These are phyloP conservation scores for Apaloderma vittatum DNA, from an alignment of 2,113 vertebrate genomes.

Conservation along the genomic window DNA sequence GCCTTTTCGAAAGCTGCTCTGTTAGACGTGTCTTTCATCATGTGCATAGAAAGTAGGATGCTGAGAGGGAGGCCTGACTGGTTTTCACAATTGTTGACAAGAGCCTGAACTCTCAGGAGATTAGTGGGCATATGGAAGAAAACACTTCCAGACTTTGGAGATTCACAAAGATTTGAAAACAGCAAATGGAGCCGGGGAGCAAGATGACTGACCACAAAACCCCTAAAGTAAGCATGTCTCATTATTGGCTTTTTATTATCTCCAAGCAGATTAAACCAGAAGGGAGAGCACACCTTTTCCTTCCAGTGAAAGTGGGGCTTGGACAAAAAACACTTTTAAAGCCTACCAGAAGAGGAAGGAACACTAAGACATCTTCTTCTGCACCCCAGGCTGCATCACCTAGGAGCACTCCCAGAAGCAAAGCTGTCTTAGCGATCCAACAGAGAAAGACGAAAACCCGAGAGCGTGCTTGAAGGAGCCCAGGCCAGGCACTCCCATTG, in stretches of 20 bases:
- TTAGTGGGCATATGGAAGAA: neutral
- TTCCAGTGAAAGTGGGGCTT: neutral
- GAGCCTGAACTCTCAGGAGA: neutral
- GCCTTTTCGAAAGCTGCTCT: neutral
- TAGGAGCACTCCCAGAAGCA: neutral
- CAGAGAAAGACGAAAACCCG: fast-evolving
- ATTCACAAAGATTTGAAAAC: neutral
- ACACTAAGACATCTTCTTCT: neutral
- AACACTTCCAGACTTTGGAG: neutral
- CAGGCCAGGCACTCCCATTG: fast-evolving
- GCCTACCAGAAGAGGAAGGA: neutral
- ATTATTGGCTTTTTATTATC: neutral
- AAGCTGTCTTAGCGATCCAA: neutral
- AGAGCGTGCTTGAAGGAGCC: neutral
- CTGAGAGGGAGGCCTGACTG: neutral
- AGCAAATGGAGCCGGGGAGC: neutral
- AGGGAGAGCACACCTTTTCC: neutral
- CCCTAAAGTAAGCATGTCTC: neutral
- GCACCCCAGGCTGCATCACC: neutral
- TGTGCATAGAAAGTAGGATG: neutral
- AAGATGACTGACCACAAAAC: neutral
- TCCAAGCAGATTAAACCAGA: neutral
- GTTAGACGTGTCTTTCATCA: neutral
- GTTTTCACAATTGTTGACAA: neutral
- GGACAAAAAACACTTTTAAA: neutral